Evolutionary conservation across 2,888 invertebrate genomes (phyloP).

Genomic region (Cheilosia vulpina): DNA sequence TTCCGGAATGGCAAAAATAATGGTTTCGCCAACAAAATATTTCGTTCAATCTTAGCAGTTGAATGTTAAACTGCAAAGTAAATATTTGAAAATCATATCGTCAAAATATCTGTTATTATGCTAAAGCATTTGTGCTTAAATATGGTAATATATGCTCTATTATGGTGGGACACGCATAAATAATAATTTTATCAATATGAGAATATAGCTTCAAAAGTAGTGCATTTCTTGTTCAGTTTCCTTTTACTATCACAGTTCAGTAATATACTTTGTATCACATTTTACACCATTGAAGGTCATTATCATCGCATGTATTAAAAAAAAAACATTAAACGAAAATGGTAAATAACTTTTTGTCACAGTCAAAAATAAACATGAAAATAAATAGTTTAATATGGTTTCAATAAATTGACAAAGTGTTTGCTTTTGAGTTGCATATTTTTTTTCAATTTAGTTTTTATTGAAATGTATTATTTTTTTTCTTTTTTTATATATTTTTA

Average conservation of each 20-base stretch:
- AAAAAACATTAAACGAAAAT: conserved; percentile 48
- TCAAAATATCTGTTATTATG: not conserved
- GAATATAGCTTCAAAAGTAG: conserved; percentile 4
- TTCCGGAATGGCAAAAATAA: no score
- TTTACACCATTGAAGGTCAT: conserved; percentile 21
- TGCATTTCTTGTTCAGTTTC: conserved; percentile 23
- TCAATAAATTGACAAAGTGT: conserved; percentile 61
- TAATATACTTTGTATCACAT: conserved; percentile 26
- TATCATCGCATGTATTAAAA: conserved; percentile 10
- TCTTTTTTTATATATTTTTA: conserved; percentile 28
- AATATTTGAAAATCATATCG: not conserved
- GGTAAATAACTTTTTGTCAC: conserved; percentile 6
- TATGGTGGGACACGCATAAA: not conserved
- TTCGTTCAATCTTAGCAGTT: not conserved
- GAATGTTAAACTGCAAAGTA: conserved; percentile 5
- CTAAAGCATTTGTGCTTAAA: not conserved
- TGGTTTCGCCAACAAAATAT: not conserved
- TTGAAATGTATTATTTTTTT: conserved; percentile 41
- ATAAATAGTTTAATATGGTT: conserved; percentile 44
- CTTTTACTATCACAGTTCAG: conserved; percentile 39
- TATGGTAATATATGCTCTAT: not conserved
- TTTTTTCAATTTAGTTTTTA: conserved; percentile 57
- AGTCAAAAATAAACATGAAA: conserved; percentile 39
- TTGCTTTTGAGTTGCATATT: conserved; percentile 51
- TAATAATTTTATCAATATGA: conserved; percentile 12